Conservation (phyloP, 2,888 invertebrate genomes). For the Agonopterix arenella region DNA sequence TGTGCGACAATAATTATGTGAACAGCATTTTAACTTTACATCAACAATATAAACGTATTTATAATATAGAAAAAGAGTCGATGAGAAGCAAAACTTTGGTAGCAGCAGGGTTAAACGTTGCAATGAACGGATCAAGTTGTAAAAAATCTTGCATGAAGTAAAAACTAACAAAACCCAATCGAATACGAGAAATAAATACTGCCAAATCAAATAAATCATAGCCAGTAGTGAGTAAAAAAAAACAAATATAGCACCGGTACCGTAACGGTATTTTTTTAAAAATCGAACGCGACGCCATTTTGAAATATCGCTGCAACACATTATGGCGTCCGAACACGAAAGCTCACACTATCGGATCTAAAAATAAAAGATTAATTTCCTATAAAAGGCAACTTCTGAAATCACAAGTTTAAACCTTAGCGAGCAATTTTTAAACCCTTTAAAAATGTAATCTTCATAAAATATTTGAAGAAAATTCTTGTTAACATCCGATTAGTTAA, state of each 20-base stretch:
- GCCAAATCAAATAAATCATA: conserved; percentile 15
- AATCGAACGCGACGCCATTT: conserved; percentile 52
- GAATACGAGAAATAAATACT: conserved; percentile 22
- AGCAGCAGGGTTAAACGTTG: no score
- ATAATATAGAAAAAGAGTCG: no score
- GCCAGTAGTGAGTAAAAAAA: not conserved
- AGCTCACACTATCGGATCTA: conserved; percentile 41
- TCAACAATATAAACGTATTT: no score
- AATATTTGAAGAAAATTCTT: conserved; percentile 3
- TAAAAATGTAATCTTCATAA: conserved; percentile 38
- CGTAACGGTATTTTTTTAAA: conserved; percentile 23
- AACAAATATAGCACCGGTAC: conserved; percentile 14
- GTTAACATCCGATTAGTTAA: no score
- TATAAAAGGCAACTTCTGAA: conserved; percentile 28
- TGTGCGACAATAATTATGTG: no score
- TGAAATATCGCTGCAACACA: conserved; percentile 51
- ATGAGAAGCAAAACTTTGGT: no score
- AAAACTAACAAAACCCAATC: not conserved
- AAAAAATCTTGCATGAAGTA: no score
- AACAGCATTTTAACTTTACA: no score
- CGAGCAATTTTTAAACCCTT: conserved; percentile 20
- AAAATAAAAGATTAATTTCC: conserved; percentile 71
- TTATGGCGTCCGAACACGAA: conserved; percentile 55
- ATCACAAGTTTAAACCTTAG: conserved; percentile 1
- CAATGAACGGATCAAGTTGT: no score